Percentiles rank a stretch among this genome's conserved stretches.
These are phyloP conservation scores for Rhopalosiphum maidis DNA, from an alignment of 1,140 invertebrate species.

Conservation along the genomic window DNA sequence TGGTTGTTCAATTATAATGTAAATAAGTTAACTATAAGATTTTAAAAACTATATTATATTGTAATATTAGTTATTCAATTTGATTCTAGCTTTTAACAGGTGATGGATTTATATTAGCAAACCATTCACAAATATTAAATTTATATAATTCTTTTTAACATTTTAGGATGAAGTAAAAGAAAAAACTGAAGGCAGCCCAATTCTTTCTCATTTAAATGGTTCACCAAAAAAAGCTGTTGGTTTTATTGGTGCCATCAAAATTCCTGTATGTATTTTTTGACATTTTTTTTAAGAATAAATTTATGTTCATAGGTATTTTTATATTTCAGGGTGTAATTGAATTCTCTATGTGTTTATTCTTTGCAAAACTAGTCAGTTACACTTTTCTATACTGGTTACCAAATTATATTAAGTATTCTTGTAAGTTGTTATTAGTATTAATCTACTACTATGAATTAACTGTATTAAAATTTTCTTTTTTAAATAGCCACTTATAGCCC, in stretches of 20 bases:
- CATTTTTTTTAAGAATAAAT: background rate
- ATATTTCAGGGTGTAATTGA: conserved; percentile 83
- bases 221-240: conserved; percentile 73
- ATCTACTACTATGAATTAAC: background rate
- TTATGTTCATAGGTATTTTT: background rate
- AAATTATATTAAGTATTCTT: conserved; percentile 82
- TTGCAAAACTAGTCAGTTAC: conserved; percentile 96
- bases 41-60: background rate
- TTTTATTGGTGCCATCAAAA: conserved; percentile 77
- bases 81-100: conserved; percentile 26
- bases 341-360: conserved; percentile 93
- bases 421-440: conserved; percentile 68
- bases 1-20: background rate
- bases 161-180: conserved; percentile 54
- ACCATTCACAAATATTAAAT: background rate
- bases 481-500: conserved; percentile 74
- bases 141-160: background rate
- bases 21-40: background rate
- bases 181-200: conserved; percentile 60
- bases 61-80: background rate
- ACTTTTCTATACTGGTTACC: conserved; percentile 98
- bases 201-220: conserved; percentile 52
- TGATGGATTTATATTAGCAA: background rate
- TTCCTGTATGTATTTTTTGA: conserved; percentile 70
- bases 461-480: conserved; percentile 51